Conservation (phyloP, 2,113 vertebrate genomes). For the Zeus faber region DNA sequence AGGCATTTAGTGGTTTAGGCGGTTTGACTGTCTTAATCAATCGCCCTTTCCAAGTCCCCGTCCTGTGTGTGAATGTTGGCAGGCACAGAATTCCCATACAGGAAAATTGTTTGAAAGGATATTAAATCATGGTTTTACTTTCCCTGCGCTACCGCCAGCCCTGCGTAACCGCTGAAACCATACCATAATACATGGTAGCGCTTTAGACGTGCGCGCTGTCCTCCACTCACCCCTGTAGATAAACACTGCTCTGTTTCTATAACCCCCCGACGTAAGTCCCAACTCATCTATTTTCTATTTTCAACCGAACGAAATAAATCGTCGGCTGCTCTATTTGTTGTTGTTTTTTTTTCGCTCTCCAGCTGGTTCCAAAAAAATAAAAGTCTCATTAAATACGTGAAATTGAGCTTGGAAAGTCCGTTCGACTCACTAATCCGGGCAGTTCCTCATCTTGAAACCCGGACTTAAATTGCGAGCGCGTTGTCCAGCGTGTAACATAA, state of each 20-base stretch:
- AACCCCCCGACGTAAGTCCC: slow-evolving; percentile 30
- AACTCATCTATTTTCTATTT: slow-evolving; percentile 28
- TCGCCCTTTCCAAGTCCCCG: slow-evolving; percentile 14
- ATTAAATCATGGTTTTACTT: slow-evolving; percentile 27
- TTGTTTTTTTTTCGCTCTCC: slow-evolving; percentile 28
- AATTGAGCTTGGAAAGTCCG: slow-evolving; percentile 5
- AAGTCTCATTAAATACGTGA: slow-evolving; percentile 9
- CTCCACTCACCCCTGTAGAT: slow-evolving; percentile 13
- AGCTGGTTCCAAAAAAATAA: slow-evolving; percentile 25
- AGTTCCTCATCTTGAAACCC: slow-evolving; percentile 8
- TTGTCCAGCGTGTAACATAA: not conserved
- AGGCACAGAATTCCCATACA: slow-evolving; percentile 25
- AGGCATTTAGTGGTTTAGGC: slow-evolving; percentile 22
- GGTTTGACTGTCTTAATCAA: slow-evolving; percentile 32
- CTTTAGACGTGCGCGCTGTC: slow-evolving; percentile 24
- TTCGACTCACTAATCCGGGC: slow-evolving; percentile 13
- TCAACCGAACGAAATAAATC: slow-evolving; percentile 28
- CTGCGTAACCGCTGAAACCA: slow-evolving; percentile 23
- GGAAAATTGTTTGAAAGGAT: slow-evolving; percentile 29
- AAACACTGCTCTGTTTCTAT: slow-evolving; percentile 15
- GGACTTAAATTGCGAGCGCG: not conserved
- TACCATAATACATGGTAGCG: slow-evolving; percentile 36
- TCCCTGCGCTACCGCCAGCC: slow-evolving; percentile 17
- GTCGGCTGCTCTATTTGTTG: slow-evolving; percentile 16
- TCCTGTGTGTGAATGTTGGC: slow-evolving; percentile 37